Evolutionary conservation across 2,797 vertebrate species (phyloP), one percentile per base, ranked within the genome.

Genomic region (Thalassophryne amazonica): DNA sequence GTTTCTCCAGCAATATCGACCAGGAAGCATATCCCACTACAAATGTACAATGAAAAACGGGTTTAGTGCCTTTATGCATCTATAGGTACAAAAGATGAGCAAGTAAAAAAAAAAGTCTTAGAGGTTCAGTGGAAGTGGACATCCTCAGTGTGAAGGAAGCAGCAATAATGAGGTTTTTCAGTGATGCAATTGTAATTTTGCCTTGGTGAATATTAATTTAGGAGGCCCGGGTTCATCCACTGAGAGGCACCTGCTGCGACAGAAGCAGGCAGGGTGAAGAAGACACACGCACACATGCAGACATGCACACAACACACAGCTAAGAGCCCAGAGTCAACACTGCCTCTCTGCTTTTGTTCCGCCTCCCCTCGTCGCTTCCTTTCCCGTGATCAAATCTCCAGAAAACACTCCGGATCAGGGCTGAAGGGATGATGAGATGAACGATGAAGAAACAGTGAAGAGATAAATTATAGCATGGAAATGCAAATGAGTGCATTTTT

Each of bases 291-390:
- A 57, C 65, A 49, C 45, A 63, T 34, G 40, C 52, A 54, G 10
- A 41, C 61, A 66, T 60, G 69, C 60, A 59, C 29, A 56, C 11
- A 42, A 46, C 19, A 46, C 18, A 59, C 55, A 63, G 74, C 83
- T 81, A 78, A 76, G 64, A 76, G 59, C 62, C 69, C 69, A 65
- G 60, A 86, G 76, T 87, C 79, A 76, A 87, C 78, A 81, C 37
- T 48, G 78, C 60, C 69, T 65, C 60, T 74, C 38, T 33, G 66
- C 76, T 81, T 80, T 83, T 78, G 78, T 81, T 84, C 67, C 61
- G 47, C 51, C 62, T 61, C 55, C 59, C 62, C 57, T 52, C 48
- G 43, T 56, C 50, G 64, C 42, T 51, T 70, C 27, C 52, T 60
- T 72, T 54, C 70, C 75, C 59, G 69, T 71, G 57, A 62, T 64